A percentile compares a stretch with the other conserved stretches of the same genome.
Evolutionary conservation across 2,113 vertebrate genomes (phyloP).

Genomic region (Gobiocypris rarus): DNA sequence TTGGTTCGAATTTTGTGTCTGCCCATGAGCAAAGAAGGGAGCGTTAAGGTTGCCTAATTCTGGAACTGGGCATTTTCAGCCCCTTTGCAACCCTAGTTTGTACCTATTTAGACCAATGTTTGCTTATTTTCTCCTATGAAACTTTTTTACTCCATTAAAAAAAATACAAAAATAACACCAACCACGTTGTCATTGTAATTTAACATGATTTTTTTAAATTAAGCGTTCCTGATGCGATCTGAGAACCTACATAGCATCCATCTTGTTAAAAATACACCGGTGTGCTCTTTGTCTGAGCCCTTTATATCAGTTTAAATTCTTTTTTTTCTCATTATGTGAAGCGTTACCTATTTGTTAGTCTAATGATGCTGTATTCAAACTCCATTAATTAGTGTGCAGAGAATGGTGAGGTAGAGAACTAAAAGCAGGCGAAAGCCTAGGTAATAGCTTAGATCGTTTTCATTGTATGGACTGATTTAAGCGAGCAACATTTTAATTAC

Average conservation of each 20-base stretch:
- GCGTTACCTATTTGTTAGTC: constrained; percentile 37
- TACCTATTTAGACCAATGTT: neutral
- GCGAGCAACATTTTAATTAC: constrained; percentile 45
- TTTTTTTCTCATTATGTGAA: constrained; percentile 30
- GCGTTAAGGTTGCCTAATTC: neutral
- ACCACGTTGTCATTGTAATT: constrained; percentile 4
- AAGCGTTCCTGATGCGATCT: neutral
- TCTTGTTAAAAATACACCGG: constrained; percentile 42
- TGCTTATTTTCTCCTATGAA: neutral
- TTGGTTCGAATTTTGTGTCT: constrained; percentile 4
- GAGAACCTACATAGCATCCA: constrained; percentile 21
- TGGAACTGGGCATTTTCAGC: too few relatives aligned
- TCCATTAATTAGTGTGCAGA: constrained; percentile 28
- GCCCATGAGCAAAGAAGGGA: neutral
- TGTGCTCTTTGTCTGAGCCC: constrained; percentile 14
- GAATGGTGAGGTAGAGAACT: constrained; percentile 22
- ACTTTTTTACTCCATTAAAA: neutral
- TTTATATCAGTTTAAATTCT: constrained; percentile 27
- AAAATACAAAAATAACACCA: neutral
- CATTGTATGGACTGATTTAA: constrained; percentile 50
- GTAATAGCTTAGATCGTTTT: constrained; percentile 40
- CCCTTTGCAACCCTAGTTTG: too few relatives aligned
- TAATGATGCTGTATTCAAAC: constrained; percentile 45
- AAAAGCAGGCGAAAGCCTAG: constrained; percentile 30
- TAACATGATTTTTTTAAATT: constrained; percentile 24